Percentiles rank a stretch among this genome's conserved stretches.
Evolutionary conservation across 1,140 invertebrate species (phyloP).

Genomic region (Mizuhopecten yessoensis): DNA sequence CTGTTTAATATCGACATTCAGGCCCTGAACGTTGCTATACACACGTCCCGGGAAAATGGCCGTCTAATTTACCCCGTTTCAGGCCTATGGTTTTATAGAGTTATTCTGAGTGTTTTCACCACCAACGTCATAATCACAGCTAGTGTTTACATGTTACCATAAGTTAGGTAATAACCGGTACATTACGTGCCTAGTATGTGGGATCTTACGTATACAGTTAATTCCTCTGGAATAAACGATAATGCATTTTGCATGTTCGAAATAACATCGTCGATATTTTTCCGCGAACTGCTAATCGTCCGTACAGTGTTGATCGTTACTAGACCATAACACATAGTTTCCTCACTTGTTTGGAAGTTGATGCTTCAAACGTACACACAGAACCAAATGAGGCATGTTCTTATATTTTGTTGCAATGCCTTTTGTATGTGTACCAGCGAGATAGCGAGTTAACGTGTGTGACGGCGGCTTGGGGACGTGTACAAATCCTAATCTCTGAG

Average conservation of each 20-base stretch:
- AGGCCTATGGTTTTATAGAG: no score
- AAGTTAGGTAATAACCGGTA: not conserved
- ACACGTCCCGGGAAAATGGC: no score
- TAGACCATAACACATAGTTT: not conserved
- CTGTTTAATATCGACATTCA: no score
- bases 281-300: not conserved
- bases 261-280: not conserved
- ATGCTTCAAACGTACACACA: not conserved
- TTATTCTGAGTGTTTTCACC: no score
- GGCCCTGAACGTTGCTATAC: no score
- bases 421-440: not conserved
- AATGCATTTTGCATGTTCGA: constrained; percentile 18
- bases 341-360: no score
- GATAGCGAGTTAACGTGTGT: not conserved
- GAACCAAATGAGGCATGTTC: not conserved
- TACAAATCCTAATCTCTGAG: no score
- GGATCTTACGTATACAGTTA: not conserved
- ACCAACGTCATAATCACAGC: no score
- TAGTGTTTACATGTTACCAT: not conserved
- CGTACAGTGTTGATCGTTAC: not conserved
- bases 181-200: not conserved
- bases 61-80: no score
- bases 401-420: not conserved
- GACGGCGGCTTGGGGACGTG: not conserved
- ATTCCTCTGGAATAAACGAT: not conserved